phyloP scores from a whole-genome alignment of 2,888 invertebrate species.

The Meiosimyza decipiens region DNA sequence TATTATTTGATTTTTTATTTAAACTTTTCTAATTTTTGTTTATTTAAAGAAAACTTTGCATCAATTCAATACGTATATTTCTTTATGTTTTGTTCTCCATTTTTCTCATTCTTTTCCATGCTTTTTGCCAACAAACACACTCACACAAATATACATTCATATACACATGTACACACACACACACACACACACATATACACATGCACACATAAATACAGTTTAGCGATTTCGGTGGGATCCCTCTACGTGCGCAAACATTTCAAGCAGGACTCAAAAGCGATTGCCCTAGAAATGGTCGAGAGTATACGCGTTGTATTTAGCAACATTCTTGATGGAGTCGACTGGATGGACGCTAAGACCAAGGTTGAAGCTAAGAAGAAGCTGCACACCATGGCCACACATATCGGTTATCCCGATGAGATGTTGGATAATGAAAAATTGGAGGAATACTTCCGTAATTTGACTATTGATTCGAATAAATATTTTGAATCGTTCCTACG shows the following conservation, averaged over 20 bases:
- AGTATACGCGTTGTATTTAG: conserved; percentile 86
- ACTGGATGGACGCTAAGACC: conserved; percentile 94
- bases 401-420: conserved; percentile 94
- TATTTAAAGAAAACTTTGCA: conserved; percentile 9
- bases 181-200: no score
- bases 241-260: conserved; percentile 90
- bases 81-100: conserved; percentile 11
- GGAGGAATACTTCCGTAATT: conserved; percentile 80
- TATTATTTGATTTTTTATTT: conserved; percentile 37
- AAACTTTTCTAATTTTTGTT: conserved; percentile 17
- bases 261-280: conserved; percentile 84
- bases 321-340: conserved; percentile 80
- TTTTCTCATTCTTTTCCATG: conserved; percentile 20
- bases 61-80: conserved; percentile 5
- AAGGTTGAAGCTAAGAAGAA: conserved; percentile 81
- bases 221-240: conserved; percentile 82
- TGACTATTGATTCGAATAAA: conserved; percentile 77
- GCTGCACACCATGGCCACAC: conserved; percentile 84
- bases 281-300: conserved; percentile 87
- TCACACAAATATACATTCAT: conserved; percentile 3
- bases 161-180: neutral
- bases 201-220: conserved; percentile 65
- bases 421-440: conserved; percentile 84
- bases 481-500: conserved; percentile 82
- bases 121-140: neutral